Conservation (phyloP, 1,140 invertebrate genomes). For the Halotydeus destructor region DNA sequence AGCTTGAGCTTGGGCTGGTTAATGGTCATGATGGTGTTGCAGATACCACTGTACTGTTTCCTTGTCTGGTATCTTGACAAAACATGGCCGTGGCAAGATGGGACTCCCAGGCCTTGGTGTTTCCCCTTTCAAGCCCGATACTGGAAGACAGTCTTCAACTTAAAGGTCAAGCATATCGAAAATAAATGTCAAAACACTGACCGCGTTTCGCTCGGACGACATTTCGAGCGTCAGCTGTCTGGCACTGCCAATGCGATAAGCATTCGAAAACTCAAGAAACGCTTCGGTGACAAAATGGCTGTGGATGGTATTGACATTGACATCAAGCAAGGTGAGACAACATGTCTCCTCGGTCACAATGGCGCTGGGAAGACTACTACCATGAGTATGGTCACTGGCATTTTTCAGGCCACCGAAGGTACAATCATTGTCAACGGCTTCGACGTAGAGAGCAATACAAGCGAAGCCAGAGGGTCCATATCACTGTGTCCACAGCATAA, state of each 20-base stretch:
- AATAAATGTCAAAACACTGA: no score
- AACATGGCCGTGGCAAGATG: slow-evolving; percentile 23
- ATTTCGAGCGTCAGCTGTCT: no score
- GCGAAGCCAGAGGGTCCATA: slow-evolving; percentile 39
- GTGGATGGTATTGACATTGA: slow-evolving; percentile 43
- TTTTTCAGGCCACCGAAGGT: slow-evolving; percentile 39
- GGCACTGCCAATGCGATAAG: no score
- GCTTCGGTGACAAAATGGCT: slow-evolving; percentile 29
- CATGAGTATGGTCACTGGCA: slow-evolving; percentile 58
- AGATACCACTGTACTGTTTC: no score
- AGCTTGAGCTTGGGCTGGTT: no score
- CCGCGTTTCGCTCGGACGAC: no score
- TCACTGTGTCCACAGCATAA: slow-evolving; percentile 67
- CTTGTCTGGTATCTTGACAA: slow-evolving; percentile 23
- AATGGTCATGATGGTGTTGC: no score
- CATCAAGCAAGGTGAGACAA: slow-evolving; percentile 60
- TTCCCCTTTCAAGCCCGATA: no score
- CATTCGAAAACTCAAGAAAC: slow-evolving; percentile 26
- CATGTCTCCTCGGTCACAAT: slow-evolving; percentile 44
- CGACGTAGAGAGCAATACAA: slow-evolving; percentile 32
- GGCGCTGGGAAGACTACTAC: slow-evolving; percentile 54
- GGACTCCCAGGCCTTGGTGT: slow-evolving; percentile 27
- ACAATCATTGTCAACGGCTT: slow-evolving; percentile 42
- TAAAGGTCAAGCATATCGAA: no score
- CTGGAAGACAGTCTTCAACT: no score